Base-by-base conservation (phyloP, 2,113 vertebrate genomes). In the Apteryx owenii region DNA sequence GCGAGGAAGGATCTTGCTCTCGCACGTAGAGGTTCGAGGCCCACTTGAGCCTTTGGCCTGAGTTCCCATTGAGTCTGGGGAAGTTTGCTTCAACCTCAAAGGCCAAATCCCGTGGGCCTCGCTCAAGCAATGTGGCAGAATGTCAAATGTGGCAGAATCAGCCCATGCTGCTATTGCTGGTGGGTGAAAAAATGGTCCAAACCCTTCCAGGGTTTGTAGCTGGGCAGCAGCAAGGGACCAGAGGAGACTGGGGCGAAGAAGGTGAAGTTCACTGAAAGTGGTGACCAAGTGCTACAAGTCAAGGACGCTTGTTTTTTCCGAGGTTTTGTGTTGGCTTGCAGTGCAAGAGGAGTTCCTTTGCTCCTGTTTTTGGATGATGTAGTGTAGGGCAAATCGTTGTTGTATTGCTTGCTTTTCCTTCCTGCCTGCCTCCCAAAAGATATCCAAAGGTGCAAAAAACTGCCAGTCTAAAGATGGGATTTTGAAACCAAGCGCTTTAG, bases 21-120 rank as follows among this genome's bases (percentile, higher is more conserved):
- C 7, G 14, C 48, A 15, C 42, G 16, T 4, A 4, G 6, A 1
- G 0, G 17, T 50, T 1, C 0, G 9, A 19, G 16, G n/a, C 69
- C 5, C 0, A 20, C 1, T 25, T 0, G 2, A 61, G 48, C 2
- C 44, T 29, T 77, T 62, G 82, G 79, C n/a, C 29, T 71, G 36
- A 0, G 0, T 75, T 88, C 71, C 19, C 40, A 38, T 60, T 5
- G 29, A 85, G 40, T 88, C 92, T 73, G 75, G 93, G 23, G 33
- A 80, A 16, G 64, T 38, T 79, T 28, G 53, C 26, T 26, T 54
- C 13, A 28, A 23, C 53, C 53, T 28, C 26, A 54, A 54, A 54
- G 53, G 53, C 26, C 53, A 54, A 28, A 54, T 54, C 53, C 53
- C 53, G 28, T 28, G 26, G 53, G 28, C 53, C 53, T 54, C 28